phyloP scores from a whole-genome alignment of 2,888 invertebrate species.

The Oeneis ivallda region DNA sequence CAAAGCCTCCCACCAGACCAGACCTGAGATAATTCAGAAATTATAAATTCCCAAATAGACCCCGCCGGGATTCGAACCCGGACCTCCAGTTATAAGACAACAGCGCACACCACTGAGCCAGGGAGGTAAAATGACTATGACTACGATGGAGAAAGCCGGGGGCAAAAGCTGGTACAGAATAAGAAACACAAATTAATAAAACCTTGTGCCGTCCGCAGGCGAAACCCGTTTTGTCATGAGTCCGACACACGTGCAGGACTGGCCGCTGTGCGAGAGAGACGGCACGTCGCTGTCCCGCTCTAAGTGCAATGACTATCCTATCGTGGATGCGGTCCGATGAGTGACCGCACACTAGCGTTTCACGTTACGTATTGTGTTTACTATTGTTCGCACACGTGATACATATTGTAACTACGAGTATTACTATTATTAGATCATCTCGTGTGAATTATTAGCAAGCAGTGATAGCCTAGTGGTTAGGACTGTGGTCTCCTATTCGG shows the following conservation, averaged over 20 bases:
- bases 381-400: conserved; percentile 41
- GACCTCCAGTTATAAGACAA: too few relatives aligned
- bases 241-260: conserved; percentile 75
- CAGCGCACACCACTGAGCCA: too few relatives aligned
- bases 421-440: conserved; percentile 28
- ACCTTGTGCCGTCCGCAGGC: conserved; percentile 68
- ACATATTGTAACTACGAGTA: conserved; percentile 8
- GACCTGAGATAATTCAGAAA: too few relatives aligned
- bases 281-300: conserved; percentile 47
- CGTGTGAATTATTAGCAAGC: conserved; percentile 6
- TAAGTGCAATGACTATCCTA: conserved; percentile 55
- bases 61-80: too few relatives aligned
- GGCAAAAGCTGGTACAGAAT: conserved; percentile 42
- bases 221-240: conserved; percentile 68
- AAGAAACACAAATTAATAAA: conserved; percentile 79
- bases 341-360: conserved; percentile 44
- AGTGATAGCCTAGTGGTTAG: background rate
- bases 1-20: too few relatives aligned
- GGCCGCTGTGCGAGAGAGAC: conserved; percentile 57
- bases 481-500: too few relatives aligned
- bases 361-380: conserved; percentile 41
- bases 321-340: conserved; percentile 54
- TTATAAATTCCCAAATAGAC: too few relatives aligned
- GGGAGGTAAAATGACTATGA: too few relatives aligned
- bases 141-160: background rate